Percentiles rank a stretch among this genome's conserved stretches.
Conservation (phyloP, 1,140 invertebrate species). For the Macrocentrus cingulum region DNA sequence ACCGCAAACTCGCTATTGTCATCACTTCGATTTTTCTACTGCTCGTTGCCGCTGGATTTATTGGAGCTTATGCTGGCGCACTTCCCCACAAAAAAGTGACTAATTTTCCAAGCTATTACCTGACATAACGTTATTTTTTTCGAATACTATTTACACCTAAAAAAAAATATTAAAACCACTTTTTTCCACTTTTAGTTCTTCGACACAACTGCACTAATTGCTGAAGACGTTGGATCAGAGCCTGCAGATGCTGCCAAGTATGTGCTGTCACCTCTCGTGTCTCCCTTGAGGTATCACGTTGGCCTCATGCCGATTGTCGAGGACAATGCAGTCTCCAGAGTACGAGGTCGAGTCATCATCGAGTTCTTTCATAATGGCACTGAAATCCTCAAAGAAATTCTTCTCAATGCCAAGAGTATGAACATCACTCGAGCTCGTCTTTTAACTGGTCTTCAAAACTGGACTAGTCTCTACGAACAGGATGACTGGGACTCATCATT, state of each 20-base stretch:
- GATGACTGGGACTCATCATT: too few relatives aligned
- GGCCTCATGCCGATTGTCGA: constrained; percentile 35
- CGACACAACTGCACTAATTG: constrained; percentile 35
- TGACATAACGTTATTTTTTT: too few relatives aligned
- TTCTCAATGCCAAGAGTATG: constrained; percentile 38
- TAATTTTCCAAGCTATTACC: background rate
- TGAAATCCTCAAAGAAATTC: constrained; percentile 27
- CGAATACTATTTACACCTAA: too few relatives aligned
- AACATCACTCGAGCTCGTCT: constrained; percentile 27
- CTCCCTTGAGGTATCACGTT: constrained; percentile 39
- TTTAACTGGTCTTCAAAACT: constrained; percentile 25
- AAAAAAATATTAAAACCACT: too few relatives aligned
- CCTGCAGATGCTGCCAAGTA: constrained; percentile 26
- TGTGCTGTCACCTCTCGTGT: constrained; percentile 32
- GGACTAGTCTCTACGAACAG: too few relatives aligned
- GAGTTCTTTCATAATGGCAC: constrained; percentile 36
- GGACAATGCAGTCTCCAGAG: constrained; percentile 23
- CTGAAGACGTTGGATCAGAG: constrained; percentile 32
- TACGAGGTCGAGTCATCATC: constrained; percentile 37
- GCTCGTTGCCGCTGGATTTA: constrained; percentile 37
- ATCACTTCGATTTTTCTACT: constrained; percentile 37
- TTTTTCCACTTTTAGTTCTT: constrained; percentile 24
- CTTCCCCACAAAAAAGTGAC: constrained; percentile 38
- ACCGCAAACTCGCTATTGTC: constrained; percentile 39
- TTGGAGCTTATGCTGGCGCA: constrained; percentile 41